Percentiles rank a stretch among this genome's conserved stretches.
Evolutionary conservation across 2,888 invertebrate species (phyloP).

Genomic region (Chalcosyrphus nemorum): DNA sequence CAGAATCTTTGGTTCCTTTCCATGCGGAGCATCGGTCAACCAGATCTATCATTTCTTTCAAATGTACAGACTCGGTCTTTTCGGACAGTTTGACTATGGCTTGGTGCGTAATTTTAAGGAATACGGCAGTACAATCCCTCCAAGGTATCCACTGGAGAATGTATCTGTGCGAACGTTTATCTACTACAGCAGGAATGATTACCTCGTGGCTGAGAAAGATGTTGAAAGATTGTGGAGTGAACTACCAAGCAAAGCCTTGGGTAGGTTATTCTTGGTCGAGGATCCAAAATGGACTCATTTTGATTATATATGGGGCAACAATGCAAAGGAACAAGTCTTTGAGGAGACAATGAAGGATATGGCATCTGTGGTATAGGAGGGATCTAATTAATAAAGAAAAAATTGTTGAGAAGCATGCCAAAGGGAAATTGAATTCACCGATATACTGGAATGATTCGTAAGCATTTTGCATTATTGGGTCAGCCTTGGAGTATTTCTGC

Average conservation of each 20-base stretch:
- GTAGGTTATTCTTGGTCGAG: constrained; percentile 74
- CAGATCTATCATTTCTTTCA: constrained; percentile 77
- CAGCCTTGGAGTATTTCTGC: too few species aligned
- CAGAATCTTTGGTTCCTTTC: constrained; percentile 76
- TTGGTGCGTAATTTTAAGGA: constrained; percentile 74
- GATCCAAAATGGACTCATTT: constrained; percentile 77
- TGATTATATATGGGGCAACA: constrained; percentile 77
- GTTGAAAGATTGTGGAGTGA: constrained; percentile 74
- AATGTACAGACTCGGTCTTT: constrained; percentile 75
- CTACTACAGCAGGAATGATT: constrained; percentile 78
- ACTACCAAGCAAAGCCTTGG: constrained; percentile 73
- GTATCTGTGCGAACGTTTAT: constrained; percentile 76
- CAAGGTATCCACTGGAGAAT: constrained; percentile 74
- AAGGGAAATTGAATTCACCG: too few species aligned
- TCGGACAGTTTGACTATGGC: constrained; percentile 77
- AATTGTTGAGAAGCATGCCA: too few species aligned
- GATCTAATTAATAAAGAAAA: too few species aligned
- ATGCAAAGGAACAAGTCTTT: constrained; percentile 77
- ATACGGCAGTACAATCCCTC: constrained; percentile 74
- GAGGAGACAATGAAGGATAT: constrained; percentile 40
- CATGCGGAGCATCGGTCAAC: constrained; percentile 77
- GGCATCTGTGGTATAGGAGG: background rate
- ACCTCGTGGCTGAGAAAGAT: constrained; percentile 76
- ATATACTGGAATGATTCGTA: too few species aligned
- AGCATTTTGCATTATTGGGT: too few species aligned